These are phyloP conservation scores for Hystrix cristata DNA, from an alignment of 2,113 vertebrate genomes.

Conservation along the genomic window DNA sequence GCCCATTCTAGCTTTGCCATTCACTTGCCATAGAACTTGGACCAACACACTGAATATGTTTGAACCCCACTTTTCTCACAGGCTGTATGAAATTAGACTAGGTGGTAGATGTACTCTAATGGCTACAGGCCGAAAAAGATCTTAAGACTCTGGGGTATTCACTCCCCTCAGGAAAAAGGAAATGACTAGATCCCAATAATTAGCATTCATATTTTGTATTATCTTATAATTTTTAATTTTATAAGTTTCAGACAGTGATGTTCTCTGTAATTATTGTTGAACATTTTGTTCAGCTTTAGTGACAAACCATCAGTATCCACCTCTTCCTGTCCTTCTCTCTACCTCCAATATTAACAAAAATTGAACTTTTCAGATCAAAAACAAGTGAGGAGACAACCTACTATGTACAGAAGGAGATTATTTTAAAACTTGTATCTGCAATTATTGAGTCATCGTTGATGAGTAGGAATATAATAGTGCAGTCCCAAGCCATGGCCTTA, in stretches of 20 bases:
- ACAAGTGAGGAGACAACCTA: background rate
- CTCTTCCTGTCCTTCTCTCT: background rate
- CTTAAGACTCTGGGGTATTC: background rate
- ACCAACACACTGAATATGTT: background rate
- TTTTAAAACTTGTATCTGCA: constrained; percentile 42
- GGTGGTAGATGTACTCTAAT: background rate
- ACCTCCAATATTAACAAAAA: background rate
- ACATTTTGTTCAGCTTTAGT: background rate
- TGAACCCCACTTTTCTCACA: background rate
- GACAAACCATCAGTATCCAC: background rate
- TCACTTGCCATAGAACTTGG: background rate
- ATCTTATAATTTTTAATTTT: background rate
- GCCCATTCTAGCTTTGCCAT: background rate
- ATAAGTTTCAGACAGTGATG: background rate
- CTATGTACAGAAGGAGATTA: background rate
- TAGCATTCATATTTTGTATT: background rate
- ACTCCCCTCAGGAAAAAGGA: background rate
- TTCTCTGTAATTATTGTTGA: background rate
- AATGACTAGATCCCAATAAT: background rate
- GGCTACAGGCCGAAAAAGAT: background rate
- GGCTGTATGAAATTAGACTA: background rate
- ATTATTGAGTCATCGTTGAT: background rate
- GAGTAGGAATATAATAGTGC: background rate
- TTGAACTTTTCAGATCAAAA: background rate
- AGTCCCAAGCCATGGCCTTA: background rate